Percentiles rank a stretch among this genome's conserved stretches.
Conservation (phyloP, 2,888 invertebrate genomes). For the Mylabris sibirica region DNA sequence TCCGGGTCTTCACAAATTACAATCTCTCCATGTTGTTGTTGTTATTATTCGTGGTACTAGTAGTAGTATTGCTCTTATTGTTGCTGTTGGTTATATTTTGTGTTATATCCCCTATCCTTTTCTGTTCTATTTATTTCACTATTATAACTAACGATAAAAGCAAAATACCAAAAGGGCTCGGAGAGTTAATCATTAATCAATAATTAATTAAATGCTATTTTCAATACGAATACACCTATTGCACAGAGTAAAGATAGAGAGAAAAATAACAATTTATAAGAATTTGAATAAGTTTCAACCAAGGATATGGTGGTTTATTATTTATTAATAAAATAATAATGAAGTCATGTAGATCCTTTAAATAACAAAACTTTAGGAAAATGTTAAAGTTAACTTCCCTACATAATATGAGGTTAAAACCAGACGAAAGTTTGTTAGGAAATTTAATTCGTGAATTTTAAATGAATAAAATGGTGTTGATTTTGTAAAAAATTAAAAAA, state of each 20-base stretch:
- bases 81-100: background rate
- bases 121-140: background rate
- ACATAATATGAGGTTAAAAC: background rate
- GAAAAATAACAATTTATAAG: background rate
- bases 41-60: background rate
- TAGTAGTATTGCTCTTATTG: background rate
- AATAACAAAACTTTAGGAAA: background rate
- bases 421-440: background rate
- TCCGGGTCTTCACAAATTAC: background rate
- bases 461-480: background rate
- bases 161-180: background rate
- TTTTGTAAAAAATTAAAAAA: background rate
- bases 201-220: background rate
- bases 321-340: constrained; percentile 2
- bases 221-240: background rate
- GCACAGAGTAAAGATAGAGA: background rate
- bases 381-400: background rate
- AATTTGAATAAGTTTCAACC: background rate
- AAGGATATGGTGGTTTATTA: background rate
- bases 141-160: background rate
- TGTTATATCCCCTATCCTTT: background rate
- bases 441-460: background rate
- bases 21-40: constrained; percentile 7
- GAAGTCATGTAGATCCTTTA: constrained; percentile 5
- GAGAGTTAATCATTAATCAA: background rate